Base-by-base conservation (phyloP, 2,797 vertebrate species). In the Dromococcyx pavoninus region DNA sequence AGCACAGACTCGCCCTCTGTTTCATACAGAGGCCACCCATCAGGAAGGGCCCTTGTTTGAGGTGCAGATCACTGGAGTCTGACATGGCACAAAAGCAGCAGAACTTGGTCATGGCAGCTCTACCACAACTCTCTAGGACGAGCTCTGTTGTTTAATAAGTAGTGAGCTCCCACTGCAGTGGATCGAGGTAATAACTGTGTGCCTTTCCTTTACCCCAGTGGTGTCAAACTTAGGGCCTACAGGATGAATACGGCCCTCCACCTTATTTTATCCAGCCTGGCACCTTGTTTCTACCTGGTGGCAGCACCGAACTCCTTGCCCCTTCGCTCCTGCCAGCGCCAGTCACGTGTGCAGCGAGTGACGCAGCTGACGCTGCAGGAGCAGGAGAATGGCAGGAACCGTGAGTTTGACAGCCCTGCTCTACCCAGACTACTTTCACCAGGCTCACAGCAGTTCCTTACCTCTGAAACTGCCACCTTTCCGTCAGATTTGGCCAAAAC, bases 1-100 rank as follows among this genome's bases (percentile, higher is more conserved):
- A 61, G 30, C 13, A 28, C 1, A 12, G 35, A 43, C 30, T 80
- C 27, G 6, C 27, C 10, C 12, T 46, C 9, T 0, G 0, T 37
- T 71, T 67, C 61, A 46, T 27, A 25, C 3, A 43, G 56, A 61
- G 23, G 27, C 7, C 6, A 14, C 19, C 17, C 7, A 5, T 21
- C 10, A 7, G 28, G 0, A 9, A 83, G 37, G 70, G 18, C 13
- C 21, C 33, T 35, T 51, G 72, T 8, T 41, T 39, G 76, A 64
- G 44, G 35, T 50, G 48, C 43, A 67, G 44, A 39, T 43, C 54
- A 24, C 41, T 37, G 61, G 17, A 44, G 25, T 67, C 44, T 44
- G 28, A 67, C 7, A 12, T 0, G 2, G 21, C 70, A 33, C 62
- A 46, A 44, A 69, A 81, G 8, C 60, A 21, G 2, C 54, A 48